Evolutionary conservation across 2,888 invertebrate genomes (phyloP), one percentile per base, ranked within the genome.

Genomic region (Microplitis manilae): DNA sequence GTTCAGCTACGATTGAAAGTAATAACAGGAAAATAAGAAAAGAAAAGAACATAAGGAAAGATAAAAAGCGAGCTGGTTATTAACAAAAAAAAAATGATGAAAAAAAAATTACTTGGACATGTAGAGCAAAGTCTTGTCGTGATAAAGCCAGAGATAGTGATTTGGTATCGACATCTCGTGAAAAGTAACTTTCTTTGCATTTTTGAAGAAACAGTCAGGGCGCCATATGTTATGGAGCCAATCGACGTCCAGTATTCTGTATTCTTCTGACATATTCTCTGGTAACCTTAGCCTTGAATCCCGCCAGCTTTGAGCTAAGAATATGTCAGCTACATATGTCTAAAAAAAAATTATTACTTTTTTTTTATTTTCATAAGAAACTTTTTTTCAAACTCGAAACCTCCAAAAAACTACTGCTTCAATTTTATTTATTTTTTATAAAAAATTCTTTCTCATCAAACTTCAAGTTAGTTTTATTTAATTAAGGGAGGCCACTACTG

Each of bases 81-180:
- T 41, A 5, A 20, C 40, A 8, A 9, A 61, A 50, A 38, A 38
- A 17, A 65, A 40, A 59, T 70, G 75, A 15, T 74, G 9, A 17
- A 2, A 75, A 62, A 61, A 13, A 74, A 90, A 93, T 92, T 90
- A 96, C 96, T 97, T 97, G 61, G 96, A 96, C 96, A 97, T 97
- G 89, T 97, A 97, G 40, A 97, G 93, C 80, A 97, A 91, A 0
- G 96, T 96, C 90, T 97, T 97, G 89, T 97, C 97, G 86, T 96
- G 96, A 85, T 97, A 97, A 79, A 97, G 90, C 96, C 97, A 97
- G 9, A 97, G 91, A 88, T 97, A 97, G 90, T 97, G 97, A 88
- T 97, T 97, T 0, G 97, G 97, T 89, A 97, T 96, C 88, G 96
- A 96, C 96, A 97, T 97, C 91, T 97, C 96, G 85, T 97, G 97